Evolutionary conservation across 2,113 vertebrate species (phyloP), one percentile per base, ranked within the genome.

Genomic region (Axis porcinus): DNA sequence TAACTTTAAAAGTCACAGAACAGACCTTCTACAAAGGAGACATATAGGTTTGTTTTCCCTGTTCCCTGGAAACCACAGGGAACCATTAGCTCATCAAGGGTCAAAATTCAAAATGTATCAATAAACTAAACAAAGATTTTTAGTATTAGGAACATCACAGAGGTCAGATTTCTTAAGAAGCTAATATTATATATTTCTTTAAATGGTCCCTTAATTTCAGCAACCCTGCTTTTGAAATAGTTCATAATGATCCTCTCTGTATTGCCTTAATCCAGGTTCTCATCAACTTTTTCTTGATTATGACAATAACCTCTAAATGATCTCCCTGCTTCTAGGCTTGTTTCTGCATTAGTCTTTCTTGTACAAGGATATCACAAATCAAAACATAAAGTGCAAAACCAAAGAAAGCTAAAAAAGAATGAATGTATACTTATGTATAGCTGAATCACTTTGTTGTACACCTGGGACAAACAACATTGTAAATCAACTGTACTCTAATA

Each of bases 81-180:
- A 91, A 70, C 23, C 27, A 54, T 54, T 25, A 94, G 23, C 21
- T 58, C 17, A 58, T 40, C 30, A 58, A 95, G 58, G 30, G 50
- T 67, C 85, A 94, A 96, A 92, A 45, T n/a, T 50, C 15, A 95
- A 91, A 81, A 54, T 62, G n/a, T 87, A 81, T 55, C 45, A 92
- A 62, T 33, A 92, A 96, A 60, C 78, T 67, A 76, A 95, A 50
- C 28, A 89, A 64, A 79, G 10, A 76, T 47, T 78, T 89, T 93
- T 45, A 54, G 27, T 95, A 87, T 64, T 91, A 92, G 57, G 84
- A 90, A 78, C 74, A 55, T 57, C 25, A 85, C 33, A 82, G 52
- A 79, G 27, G 28, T 23, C 3, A 47, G 16, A 88, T 86, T 91
- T 93, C 21, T 64, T 85, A 95, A 95, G 70, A 92, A 84, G 11